Conservation (phyloP, 2,113 vertebrate genomes). For the Bufo gargarizans region DNA sequence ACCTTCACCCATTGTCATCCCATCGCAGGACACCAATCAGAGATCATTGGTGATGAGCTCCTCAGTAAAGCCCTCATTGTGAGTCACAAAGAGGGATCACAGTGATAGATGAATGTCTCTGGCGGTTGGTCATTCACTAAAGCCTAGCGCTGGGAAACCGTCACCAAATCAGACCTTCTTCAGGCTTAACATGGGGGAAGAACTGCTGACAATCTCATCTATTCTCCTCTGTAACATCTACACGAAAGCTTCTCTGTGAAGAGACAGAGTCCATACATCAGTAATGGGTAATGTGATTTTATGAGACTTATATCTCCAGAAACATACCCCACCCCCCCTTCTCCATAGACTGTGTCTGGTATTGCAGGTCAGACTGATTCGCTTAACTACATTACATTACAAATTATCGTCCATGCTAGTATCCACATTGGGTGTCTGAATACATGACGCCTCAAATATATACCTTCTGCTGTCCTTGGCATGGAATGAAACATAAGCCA, state of each 20-base stretch:
- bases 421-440: no score
- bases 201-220: background rate
- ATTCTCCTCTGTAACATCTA: background rate
- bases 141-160: background rate
- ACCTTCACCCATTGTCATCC: background rate
- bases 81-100: background rate
- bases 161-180: background rate
- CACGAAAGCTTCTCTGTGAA: background rate
- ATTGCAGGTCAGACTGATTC: no score
- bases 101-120: background rate
- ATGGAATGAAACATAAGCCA: no score
- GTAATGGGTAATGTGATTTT: no score
- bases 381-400: no score
- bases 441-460: no score
- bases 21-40: background rate
- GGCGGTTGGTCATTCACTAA: background rate
- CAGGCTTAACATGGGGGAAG: background rate
- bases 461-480: no score
- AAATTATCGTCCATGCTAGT: no score
- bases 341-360: no score
- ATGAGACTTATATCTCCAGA: no score
- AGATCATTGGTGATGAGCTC: background rate
- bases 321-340: no score
- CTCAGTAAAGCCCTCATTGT: background rate
- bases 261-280: no score